phyloP scores from a whole-genome alignment of 2,797 vertebrate species.

The Platalea minor region DNA sequence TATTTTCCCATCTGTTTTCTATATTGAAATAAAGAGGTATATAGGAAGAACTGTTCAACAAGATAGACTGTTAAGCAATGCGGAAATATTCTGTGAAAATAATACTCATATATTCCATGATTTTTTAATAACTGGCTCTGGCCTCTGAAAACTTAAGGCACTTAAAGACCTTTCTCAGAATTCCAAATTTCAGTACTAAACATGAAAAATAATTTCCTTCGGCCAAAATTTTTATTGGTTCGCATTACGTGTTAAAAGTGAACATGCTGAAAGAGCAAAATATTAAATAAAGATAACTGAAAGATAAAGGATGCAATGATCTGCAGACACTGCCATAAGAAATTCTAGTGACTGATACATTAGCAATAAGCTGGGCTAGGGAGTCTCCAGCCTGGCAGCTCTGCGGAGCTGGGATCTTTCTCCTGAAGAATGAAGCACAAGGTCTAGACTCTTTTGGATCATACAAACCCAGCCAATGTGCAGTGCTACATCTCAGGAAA shows the following conservation, averaged over 20 bases:
- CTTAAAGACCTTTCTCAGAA: not conserved
- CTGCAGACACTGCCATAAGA: conserved; percentile 72
- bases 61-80: not conserved
- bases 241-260: not conserved
- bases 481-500: conserved; percentile 71
- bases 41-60: not conserved
- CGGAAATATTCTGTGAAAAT: not conserved
- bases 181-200: not conserved
- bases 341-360: conserved; percentile 70
- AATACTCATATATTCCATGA: not conserved
- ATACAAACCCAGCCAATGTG: conserved; percentile 75
- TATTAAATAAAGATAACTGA: not conserved
- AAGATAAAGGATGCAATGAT: conserved; percentile 67
- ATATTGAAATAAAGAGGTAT: not conserved
- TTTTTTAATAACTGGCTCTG: not conserved
- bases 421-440: conserved; percentile 77
- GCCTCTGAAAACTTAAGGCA: not conserved
- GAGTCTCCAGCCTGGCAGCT: conserved; percentile 77
- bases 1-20: not conserved
- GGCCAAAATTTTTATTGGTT: not conserved
- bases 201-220: not conserved
- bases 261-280: not conserved
- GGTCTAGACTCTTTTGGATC: conserved; percentile 72
- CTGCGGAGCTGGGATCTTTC: conserved; percentile 69
- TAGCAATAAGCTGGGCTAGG: conserved; percentile 69